Evolutionary conservation across 2,113 vertebrate species (phyloP), one percentile per base, ranked within the genome.

Genomic region (Leptodactylus fuscus): DNA sequence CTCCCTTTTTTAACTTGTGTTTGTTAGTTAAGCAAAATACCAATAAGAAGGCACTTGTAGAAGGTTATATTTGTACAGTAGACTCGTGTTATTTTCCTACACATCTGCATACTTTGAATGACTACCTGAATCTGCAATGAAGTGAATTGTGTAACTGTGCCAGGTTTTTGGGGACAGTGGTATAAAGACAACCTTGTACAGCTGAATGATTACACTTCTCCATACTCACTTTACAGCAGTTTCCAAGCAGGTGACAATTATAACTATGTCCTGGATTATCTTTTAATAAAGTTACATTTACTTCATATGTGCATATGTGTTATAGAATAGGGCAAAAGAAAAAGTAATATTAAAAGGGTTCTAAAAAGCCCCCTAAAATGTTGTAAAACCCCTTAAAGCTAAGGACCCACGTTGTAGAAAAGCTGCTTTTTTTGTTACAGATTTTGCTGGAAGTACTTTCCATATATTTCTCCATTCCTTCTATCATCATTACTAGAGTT

Each of bases 61-160:
- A 79, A 29, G n/a, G 27, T 48, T 44, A 29, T 75, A 48, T 4
- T 18, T 75, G 27, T 75, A 75, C 13, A 24, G 46, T 71, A 75
- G 20, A 49, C 27, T 53, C 53, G 18, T 34, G 48, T 22, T 51
- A 51, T 20, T 53, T 51, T 20, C 48, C 34, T 76, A 7, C 24
- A 51, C 5, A 76, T 5, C 73, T 76, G n/a, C 73, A 29, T 29
- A 76, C 44, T 75, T 18, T 76, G 69, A 10, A 71, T 41, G 34
- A 41, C 44, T 29, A 51, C 1, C 46, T 18, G 24, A 49, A 32
- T 75, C 44, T 76, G 24, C 73, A 51, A 10, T 18, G 44, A 22
- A 32, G 1, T 8, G 11, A 41, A 41, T 38, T 20, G 9, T 71
- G 34, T 38, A 71, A 69, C 32, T 22, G 36, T 62, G 13, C n/a